Evolutionary conservation across 2,888 invertebrate species (phyloP), one percentile per base, ranked within the genome.

Genomic region (Orgyia antiqua): DNA sequence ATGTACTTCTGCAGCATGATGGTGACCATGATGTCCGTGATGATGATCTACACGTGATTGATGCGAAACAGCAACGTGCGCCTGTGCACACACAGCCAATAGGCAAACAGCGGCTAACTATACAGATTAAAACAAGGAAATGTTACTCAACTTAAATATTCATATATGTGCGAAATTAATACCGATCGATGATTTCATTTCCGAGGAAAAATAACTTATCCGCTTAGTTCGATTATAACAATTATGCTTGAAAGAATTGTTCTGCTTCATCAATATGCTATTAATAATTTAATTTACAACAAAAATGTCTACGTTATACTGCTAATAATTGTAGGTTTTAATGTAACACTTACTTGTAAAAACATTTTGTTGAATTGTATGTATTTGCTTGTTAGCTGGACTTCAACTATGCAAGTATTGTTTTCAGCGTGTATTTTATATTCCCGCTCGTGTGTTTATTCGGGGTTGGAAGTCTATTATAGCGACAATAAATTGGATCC

Each of bases 301-400:
- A n/a, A n/a, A n/a, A n/a, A n/a, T n/a, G n/a, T n/a, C n/a, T n/a
- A n/a, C n/a, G n/a, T n/a, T n/a, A n/a, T n/a, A n/a, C n/a, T n/a
- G n/a, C n/a, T n/a, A n/a, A n/a, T n/a, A n/a, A n/a, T n/a, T n/a
- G n/a, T n/a, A n/a, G n/a, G n/a, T n/a, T n/a, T n/a, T n/a, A n/a
- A n/a, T n/a, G n/a, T n/a, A n/a, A n/a, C n/a, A 68, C 68, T 66
- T 31, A 71, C 69, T 63, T 68, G 70, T 50, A 59, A 65, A 63
- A 65, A 67, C 75, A 75, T 74, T 39, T 59, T 65, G 42, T 39
- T 38, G 15, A 4, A 15, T n/a, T 15, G 15, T 35, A 54, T 39
- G 50, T 45, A 45, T 46, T 59, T 51, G 53, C 56, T 56, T 53
- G 59, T 62, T 42, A 52, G 60, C 59, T 68, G 54, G 60, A 63